These are phyloP conservation scores for Eupithecia subfuscata DNA, from an alignment of 2,888 invertebrate species.

Conservation along the genomic window DNA sequence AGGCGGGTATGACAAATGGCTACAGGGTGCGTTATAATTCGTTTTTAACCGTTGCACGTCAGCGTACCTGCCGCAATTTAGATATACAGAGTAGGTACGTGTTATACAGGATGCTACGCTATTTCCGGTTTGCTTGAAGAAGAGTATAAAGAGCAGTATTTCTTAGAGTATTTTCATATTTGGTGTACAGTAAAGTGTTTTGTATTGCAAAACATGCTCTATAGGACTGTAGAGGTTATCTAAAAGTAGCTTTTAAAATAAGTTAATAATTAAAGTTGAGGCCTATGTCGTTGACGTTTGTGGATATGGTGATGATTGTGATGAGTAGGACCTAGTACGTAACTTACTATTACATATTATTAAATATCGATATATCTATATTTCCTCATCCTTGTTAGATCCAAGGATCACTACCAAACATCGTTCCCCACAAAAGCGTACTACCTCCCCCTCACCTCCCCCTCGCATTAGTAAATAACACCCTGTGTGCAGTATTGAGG, in stretches of 20 bases:
- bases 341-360: not conserved
- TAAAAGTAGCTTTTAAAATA: too few relatives aligned
- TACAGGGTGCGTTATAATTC: constrained; percentile 78
- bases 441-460: too few relatives aligned
- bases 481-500: constrained; percentile 68
- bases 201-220: not conserved
- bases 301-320: not conserved
- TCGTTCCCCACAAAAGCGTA: not conserved
- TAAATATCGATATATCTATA: not conserved
- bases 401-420: not conserved
- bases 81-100: constrained; percentile 39
- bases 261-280: too few relatives aligned
- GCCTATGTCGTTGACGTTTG: not conserved
- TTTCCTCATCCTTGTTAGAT: not conserved
- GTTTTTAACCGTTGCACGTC: constrained; percentile 80
- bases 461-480: constrained; percentile 33
- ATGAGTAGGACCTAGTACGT: not conserved
- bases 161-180: not conserved
- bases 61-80: constrained; percentile 62
- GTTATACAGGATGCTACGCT: constrained; percentile 49
- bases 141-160: not conserved
- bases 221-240: not conserved
- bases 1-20: constrained; percentile 72
- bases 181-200: not conserved
- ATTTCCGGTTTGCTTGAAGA: not conserved